Conservation (phyloP, 2,113 vertebrate species). For the Mola mola region DNA sequence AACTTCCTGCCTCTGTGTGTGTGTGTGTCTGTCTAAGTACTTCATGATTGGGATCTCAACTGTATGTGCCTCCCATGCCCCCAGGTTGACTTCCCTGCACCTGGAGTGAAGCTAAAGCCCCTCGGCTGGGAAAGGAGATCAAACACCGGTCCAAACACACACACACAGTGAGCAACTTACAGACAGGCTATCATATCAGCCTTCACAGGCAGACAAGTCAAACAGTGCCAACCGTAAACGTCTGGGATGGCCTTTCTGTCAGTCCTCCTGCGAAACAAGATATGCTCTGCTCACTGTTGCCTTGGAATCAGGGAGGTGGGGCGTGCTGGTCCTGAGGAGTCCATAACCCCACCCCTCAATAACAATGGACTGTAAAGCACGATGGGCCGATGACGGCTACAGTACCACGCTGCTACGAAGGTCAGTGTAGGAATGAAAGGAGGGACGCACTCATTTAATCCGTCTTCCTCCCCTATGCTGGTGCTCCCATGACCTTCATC, state of each 20-base stretch:
- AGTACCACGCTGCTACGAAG: conserved; percentile 56
- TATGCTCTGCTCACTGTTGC: conserved; percentile 34
- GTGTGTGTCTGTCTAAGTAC: conserved; percentile 18
- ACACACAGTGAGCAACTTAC: conserved; percentile 27
- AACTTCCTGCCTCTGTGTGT: conserved; percentile 33
- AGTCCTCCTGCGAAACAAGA: conserved; percentile 53
- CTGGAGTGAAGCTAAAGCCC: conserved; percentile 74
- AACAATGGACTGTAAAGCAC: conserved; percentile 49
- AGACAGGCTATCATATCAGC: conserved; percentile 64
- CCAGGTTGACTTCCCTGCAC: conserved; percentile 76
- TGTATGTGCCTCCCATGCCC: conserved; percentile 66
- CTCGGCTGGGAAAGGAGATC: conserved; percentile 67
- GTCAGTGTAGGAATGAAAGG: conserved; percentile 71
- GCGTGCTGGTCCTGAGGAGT: conserved; percentile 44
- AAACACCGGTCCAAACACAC: conserved; percentile 47
- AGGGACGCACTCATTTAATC: conserved; percentile 67
- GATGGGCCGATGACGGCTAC: conserved; percentile 66
- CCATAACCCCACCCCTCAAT: conserved; percentile 44
- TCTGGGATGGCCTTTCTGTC: conserved; percentile 58
- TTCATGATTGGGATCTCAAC: conserved; percentile 41
- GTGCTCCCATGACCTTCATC: conserved; percentile 67
- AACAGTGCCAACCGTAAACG: conserved; percentile 64
- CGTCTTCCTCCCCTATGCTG: conserved; percentile 52
- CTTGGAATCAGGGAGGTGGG: conserved; percentile 41
- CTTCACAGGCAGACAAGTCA: conserved; percentile 60